Percentiles rank a stretch among this genome's conserved stretches.
Evolutionary conservation across 1,140 invertebrate genomes (phyloP).

Genomic region (Adoxophyes honmai): DNA sequence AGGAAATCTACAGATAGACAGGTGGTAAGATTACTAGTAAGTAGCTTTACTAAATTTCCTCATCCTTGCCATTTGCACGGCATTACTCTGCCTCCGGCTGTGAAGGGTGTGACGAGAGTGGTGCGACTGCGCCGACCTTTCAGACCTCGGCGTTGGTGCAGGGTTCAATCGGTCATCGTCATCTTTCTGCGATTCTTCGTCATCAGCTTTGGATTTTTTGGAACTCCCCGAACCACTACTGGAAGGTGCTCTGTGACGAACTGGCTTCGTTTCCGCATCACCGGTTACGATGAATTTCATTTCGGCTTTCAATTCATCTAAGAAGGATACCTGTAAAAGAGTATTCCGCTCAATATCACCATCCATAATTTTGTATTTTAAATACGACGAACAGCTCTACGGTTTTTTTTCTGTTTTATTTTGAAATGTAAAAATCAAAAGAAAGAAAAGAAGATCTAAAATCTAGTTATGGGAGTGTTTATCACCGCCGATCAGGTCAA

Average conservation of each 20-base stretch:
- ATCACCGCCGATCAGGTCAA: too few species aligned
- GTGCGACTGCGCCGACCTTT: constrained; percentile 35
- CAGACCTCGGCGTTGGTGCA: constrained; percentile 50
- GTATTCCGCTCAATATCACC: too few species aligned
- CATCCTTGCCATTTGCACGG: constrained; percentile 54
- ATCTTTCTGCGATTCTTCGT: constrained; percentile 39
- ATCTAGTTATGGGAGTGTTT: too few species aligned
- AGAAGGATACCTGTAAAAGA: constrained; percentile 80
- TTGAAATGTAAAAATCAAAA: too few species aligned
- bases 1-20: too few species aligned
- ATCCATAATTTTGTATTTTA: too few species aligned
- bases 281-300: constrained; percentile 86
- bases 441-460: too few species aligned
- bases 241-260: constrained; percentile 62
- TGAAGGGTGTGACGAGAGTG: constrained; percentile 58
- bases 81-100: constrained; percentile 59
- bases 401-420: too few species aligned
- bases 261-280: constrained; percentile 84
- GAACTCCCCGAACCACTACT: constrained; percentile 52
- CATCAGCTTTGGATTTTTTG: constrained; percentile 34
- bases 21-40: not conserved
- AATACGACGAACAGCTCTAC: too few species aligned
- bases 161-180: constrained; percentile 32
- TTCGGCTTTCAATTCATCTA: constrained; percentile 83
- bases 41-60: constrained; percentile 44